These are phyloP conservation scores for Gymnoscelis rufifasciata DNA, from an alignment of 2,888 invertebrate genomes.

Conservation along the genomic window DNA sequence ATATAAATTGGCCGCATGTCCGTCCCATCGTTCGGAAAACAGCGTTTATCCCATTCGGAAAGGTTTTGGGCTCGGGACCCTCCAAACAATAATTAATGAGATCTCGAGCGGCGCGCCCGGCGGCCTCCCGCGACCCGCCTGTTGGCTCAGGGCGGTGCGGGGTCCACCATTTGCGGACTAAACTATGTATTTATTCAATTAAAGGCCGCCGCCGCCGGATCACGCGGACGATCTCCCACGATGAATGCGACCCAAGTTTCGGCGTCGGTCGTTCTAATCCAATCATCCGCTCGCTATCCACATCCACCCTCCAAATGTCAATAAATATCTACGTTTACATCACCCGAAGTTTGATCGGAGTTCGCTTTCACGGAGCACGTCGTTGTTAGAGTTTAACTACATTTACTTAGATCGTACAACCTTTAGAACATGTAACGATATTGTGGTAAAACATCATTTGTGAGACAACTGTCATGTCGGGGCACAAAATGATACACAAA, in stretches of 20 bases:
- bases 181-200: constrained; percentile 31
- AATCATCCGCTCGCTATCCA: background rate
- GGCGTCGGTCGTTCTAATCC: background rate
- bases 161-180: constrained; percentile 24
- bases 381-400: no score
- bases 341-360: no score
- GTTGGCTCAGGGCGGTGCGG: no score
- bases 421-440: no score
- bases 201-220: constrained; percentile 10
- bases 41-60: constrained; percentile 38
- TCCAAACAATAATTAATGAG: constrained; percentile 54
- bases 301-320: no score
- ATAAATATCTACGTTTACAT: no score
- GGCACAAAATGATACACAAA: no score
- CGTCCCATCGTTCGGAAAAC: constrained; percentile 32
- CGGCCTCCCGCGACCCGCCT: constrained; percentile 33
- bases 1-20: constrained; percentile 37
- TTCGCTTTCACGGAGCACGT: no score
- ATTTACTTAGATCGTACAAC: no score
- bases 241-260: constrained; percentile 4
- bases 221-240: constrained; percentile 2
- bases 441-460: no score
- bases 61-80: constrained; percentile 27
- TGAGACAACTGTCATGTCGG: no score
- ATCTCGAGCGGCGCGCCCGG: constrained; percentile 35